Evolutionary conservation across 2,113 vertebrate species (phyloP), one percentile per base, ranked within the genome.

Genomic region (Oenanthe oenanthe): DNA sequence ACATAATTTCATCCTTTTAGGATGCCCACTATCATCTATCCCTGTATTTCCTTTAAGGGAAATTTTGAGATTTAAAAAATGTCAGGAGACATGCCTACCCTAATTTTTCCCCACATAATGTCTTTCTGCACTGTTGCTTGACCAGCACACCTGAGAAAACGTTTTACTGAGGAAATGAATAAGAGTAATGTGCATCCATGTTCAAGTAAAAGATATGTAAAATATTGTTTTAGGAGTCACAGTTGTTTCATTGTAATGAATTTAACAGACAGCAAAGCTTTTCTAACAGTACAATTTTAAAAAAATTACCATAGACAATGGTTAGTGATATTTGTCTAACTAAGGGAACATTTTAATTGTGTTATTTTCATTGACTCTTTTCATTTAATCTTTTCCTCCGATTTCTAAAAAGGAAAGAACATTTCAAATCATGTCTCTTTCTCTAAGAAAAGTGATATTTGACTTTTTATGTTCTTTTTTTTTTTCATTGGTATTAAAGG

Each of bases 11-110:
- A 28, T 90, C 88, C 24, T 83, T 73, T 34, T 13, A 73, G 17
- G 11, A 79, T 70, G 19, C 9, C 47, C 3, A 1, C 48, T 47
- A 61, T 32, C 29, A 47, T 9, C 13, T 58, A 54, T 15, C 17
- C 5, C 38, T 66, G 6, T 58, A 56, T 51, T 76, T 88, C 17
- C 50, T 62, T 79, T 26, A 86, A 63, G 8, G 7, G 13, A 13
- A 80, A 71, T 51, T 66, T 38, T 70, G 32, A 86, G 11, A 3
- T 88, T 89, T 77, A 58, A 83, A 89, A 93, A 61, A n/a, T 40
- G 15, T 62, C 17, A 22, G 40, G 18, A 72, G 8, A 73, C 3
- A 6, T 31, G 7, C 9, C 4, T 45, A 42, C 26, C 32, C 15
- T 32, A 78, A 14, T 16, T 94, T 92, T 92, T 34, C 4, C 9